A percentile compares a stretch with the other conserved stretches of the same genome.
phyloP scores from a whole-genome alignment of 2,113 vertebrate species.

The Peromyscus maniculatus region DNA sequence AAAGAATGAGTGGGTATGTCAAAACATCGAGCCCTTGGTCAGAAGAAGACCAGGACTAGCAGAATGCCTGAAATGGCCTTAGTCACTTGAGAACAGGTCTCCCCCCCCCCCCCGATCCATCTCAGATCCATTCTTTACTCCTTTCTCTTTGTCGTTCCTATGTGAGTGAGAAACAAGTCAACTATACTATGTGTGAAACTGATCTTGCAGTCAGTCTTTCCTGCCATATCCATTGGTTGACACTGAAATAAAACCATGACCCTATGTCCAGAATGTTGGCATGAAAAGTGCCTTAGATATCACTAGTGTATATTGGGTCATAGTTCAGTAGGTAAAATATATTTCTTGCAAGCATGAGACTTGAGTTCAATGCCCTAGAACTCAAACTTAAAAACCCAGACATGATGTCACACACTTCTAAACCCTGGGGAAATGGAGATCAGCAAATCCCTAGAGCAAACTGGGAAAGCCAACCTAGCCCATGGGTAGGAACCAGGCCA shows the following conservation, averaged over 20 bases:
- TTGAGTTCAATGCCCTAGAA: not conserved
- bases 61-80: not conserved
- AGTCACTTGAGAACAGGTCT: slow-evolving; percentile 12
- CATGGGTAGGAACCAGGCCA: not conserved
- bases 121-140: not conserved
- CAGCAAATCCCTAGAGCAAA: not conserved
- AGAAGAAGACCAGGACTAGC: not conserved
- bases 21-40: not conserved
- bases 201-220: not conserved
- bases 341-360: not conserved
- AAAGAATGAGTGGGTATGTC: not conserved
- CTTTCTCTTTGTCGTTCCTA: not conserved
- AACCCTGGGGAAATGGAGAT: not conserved
- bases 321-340: not conserved
- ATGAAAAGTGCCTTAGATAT: not conserved
- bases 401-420: not conserved
- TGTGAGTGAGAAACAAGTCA: not conserved
- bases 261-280: not conserved
- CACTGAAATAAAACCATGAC: not conserved
- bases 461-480: not conserved
- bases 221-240: not conserved
- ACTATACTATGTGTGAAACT: not conserved
- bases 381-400: not conserved
- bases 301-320: not conserved
- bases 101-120: not conserved